Evolutionary conservation across 2,888 invertebrate species (phyloP), one percentile per base, ranked within the genome.

Genomic region (Netelia melanura): DNA sequence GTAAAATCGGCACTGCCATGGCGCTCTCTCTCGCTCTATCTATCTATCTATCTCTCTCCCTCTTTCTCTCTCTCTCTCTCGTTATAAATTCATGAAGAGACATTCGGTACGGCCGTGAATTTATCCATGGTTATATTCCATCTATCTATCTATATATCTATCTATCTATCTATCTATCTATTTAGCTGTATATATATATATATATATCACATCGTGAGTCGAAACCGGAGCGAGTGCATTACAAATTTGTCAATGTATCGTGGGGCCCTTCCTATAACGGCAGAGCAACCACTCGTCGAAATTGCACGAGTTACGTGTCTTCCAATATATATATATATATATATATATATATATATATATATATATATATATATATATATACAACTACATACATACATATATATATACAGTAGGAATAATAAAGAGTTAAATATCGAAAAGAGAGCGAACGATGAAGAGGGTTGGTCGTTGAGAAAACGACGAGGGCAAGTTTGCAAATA

Each of bases 81-180:
- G 64, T 65, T 38, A 65, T 38, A 14, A 65, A 65, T 65, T 65
- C 14, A 65, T 65, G 38, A 65, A 43, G n/a, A 65, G 43, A 17
- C 43, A 58, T 48, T 48, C 48, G 48, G 6, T 58, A 21, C 17
- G 17, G 17, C 21, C 54, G 14, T 58, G 11, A 48, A 48, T 48
- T 48, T 48, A 48, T 48, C 14, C 14, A 2, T 48, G 38, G 38
- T 38, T 38, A 38, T 38, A 38, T 38, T 38, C 38, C 1, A 38
- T 38, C 38, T 38, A 38, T 38, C 38, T 38, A 38, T 38, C 38
- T 38, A 38, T 38, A 0, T 38, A 30, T 30, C 3, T 30, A 30
- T 30, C 3, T 30, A 30, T 30, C 3, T 30, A 30, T 30, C 3
- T 30, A 38, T 38, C 5, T 38, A 38, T 38, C 5, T 38, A 38